Conservation (phyloP, 1,140 invertebrate species). For the Zaprionus taronus region DNA sequence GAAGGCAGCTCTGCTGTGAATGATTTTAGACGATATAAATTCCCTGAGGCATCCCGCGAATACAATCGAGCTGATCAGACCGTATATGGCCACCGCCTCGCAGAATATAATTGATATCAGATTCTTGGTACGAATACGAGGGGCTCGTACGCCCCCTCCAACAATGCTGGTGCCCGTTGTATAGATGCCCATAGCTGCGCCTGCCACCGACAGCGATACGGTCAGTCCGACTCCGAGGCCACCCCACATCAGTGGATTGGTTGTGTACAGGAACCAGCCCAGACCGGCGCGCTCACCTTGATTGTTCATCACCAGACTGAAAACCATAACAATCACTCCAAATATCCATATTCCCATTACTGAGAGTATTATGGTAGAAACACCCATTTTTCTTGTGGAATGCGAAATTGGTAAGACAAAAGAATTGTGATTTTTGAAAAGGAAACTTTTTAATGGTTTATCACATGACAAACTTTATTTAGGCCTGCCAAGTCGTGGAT, state of each 20-base stretch:
- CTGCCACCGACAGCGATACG: conserved; percentile 97
- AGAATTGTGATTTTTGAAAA: background rate
- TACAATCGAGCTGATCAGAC: conserved; percentile 98
- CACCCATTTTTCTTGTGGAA: conserved; percentile 38
- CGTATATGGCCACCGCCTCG: conserved; percentile 99
- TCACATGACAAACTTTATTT: too few species aligned
- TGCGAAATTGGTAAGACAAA: background rate
- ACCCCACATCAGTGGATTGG: conserved; percentile 97
- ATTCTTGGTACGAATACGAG: conserved; percentile 99
- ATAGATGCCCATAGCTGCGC: conserved; percentile 98
- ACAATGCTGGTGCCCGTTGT: conserved; percentile 98
- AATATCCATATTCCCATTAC: conserved; percentile 42
- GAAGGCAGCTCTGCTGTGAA: conserved; percentile 68
- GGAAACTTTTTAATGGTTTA: background rate
- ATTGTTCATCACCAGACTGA: conserved; percentile 93
- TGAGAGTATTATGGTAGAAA: conserved; percentile 14
- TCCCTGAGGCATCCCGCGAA: conserved; percentile 91
- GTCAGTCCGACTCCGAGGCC: conserved; percentile 95
- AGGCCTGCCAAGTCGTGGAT: background rate
- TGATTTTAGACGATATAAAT: conserved; percentile 74
- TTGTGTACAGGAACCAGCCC: conserved; percentile 94
- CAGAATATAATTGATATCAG: conserved; percentile 99
- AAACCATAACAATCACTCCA: conserved; percentile 79
- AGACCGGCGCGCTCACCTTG: conserved; percentile 94
- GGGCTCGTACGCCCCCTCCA: conserved; percentile 99